A percentile compares a stretch with the other conserved stretches of the same genome.
These are phyloP conservation scores for Catharus ustulatus DNA, from an alignment of 2,797 vertebrate genomes.

Conservation along the genomic window DNA sequence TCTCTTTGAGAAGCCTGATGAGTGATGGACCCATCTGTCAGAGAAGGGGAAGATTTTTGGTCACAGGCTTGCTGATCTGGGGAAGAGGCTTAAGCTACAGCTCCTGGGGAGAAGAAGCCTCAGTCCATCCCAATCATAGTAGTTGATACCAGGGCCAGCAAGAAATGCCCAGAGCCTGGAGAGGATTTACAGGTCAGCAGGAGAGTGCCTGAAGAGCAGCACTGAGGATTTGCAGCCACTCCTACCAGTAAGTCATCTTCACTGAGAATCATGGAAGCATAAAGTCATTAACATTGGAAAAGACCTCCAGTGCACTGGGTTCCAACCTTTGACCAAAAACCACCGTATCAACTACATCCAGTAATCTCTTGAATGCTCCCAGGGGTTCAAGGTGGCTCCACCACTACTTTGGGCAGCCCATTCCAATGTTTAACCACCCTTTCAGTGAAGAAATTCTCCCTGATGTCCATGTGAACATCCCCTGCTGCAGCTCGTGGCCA, in stretches of 20 bases:
- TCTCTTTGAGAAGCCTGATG: background rate
- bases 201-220: background rate
- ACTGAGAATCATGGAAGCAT: accelerated
- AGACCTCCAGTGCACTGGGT: background rate
- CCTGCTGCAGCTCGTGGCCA: background rate
- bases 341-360: background rate
- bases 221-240: background rate
- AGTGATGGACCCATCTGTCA: background rate
- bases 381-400: background rate
- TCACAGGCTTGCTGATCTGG: background rate
- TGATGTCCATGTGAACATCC: background rate
- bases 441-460: background rate
- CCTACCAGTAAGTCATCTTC: background rate
- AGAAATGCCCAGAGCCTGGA: background rate
- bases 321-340: background rate
- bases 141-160: background rate
- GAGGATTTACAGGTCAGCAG: background rate
- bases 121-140: background rate
- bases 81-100: background rate
- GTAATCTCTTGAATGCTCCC: background rate
- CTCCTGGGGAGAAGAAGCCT: background rate
- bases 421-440: background rate
- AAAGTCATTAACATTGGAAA: background rate
- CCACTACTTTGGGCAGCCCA: background rate
- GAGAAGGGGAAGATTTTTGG: background rate